These are phyloP conservation scores for Tillus elongatus DNA, from an alignment of 2,888 invertebrate genomes.

Conservation along the genomic window DNA sequence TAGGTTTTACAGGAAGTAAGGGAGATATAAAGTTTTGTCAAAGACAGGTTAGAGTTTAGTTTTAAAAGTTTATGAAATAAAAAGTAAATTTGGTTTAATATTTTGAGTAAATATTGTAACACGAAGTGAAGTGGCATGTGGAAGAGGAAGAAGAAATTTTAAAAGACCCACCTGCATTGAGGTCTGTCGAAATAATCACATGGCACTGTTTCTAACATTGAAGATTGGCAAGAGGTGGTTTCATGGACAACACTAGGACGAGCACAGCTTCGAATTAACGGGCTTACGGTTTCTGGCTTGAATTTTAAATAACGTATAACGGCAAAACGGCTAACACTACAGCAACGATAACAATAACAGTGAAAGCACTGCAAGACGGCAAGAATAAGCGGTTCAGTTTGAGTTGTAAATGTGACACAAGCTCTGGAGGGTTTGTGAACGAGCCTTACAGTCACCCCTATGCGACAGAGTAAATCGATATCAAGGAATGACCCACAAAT, in stretches of 20 bases:
- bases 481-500: slow-evolving; percentile 39
- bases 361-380: slow-evolving; percentile 32
- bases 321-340: slow-evolving; percentile 21
- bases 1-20: too few relatives aligned
- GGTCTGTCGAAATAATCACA: slow-evolving; percentile 34
- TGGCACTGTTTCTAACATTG: slow-evolving; percentile 35
- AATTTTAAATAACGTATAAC: slow-evolving; percentile 18
- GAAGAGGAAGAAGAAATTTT: too few relatives aligned
- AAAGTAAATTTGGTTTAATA: too few relatives aligned
- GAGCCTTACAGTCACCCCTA: slow-evolving; percentile 38
- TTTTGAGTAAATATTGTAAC: too few relatives aligned
- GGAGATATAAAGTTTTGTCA: too few relatives aligned
- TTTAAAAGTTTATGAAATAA: too few relatives aligned
- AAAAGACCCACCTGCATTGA: slow-evolving; percentile 35
- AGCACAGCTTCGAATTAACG: slow-evolving; percentile 21
- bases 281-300: slow-evolving; percentile 20
- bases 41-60: too few relatives aligned
- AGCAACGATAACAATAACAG: slow-evolving; percentile 25
- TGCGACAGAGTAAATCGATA: slow-evolving; percentile 42
- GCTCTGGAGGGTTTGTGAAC: slow-evolving; percentile 31
- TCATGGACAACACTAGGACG: slow-evolving; percentile 29
- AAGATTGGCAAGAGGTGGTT: slow-evolving; percentile 28
- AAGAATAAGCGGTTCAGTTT: slow-evolving; percentile 30
- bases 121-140: too few relatives aligned
- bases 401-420: slow-evolving; percentile 29